Base-by-base conservation (phyloP, 2,888 invertebrate species). In the Luperina nickerlii region DNA sequence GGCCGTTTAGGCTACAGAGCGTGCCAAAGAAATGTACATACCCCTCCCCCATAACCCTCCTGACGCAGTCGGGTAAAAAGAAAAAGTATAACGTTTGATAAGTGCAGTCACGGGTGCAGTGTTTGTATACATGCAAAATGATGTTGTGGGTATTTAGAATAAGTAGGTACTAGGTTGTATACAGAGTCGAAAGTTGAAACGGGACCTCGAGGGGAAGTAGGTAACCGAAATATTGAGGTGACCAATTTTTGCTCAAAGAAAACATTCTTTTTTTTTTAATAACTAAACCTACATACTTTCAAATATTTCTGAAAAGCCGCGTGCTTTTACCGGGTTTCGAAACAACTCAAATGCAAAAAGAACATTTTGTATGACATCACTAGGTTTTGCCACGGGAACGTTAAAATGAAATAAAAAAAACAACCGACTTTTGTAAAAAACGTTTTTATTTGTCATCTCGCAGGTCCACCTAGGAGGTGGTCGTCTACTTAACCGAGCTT, bases 21-120 rank as follows among this genome's bases (percentile, higher is more conserved):
- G 32, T 32, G 32, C 32, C 32, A 32, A 32, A 32, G 32, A 32
- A 1, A 32, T 32, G 32, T 32, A 32, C 32, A 32, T 32, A 32
- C 32, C 32, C 32, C 32, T 32, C 32, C 32, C 32, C 32, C 32
- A 32, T 32, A 32, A 32, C 32, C 32, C 32, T 32, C 32, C 32
- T 32, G 32, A 32, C 32, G 32, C 32, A 32, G 32, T 32, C 32
- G 32, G 32, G 32, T 32, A 32, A 32, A 32, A 32, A 32, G 96
- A 97, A 89, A 93, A 92, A 72, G 9, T 54, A 15, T 74, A 70
- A 81, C 32, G 24, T n/a, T 45, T 78, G 11, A 38, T 51, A 13
- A 0, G 7, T 38, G 18, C n/a, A n/a, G n/a, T n/a, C n/a, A n/a
- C n/a, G n/a, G n/a, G n/a, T n/a, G n/a, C 18, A 65, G 38, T 24